A percentile compares a stretch with the other conserved stretches of the same genome.
These are phyloP conservation scores for Tetropium fuscum DNA, from an alignment of 2,888 invertebrate genomes.

Conservation along the genomic window DNA sequence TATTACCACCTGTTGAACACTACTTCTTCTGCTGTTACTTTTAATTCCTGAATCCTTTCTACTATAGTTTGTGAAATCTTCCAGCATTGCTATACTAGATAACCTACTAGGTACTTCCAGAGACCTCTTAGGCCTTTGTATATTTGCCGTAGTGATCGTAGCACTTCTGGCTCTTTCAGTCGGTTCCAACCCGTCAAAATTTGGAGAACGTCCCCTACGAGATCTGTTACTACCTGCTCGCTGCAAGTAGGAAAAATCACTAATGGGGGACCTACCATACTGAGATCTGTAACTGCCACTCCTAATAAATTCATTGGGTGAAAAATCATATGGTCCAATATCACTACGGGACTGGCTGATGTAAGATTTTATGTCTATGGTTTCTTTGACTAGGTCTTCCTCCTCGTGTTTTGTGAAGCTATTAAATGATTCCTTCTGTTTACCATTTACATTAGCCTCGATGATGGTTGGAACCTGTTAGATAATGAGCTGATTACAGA, in stretches of 20 bases:
- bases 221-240: constrained; percentile 65
- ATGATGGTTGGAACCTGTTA: constrained; percentile 73
- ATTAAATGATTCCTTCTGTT: constrained; percentile 49
- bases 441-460: constrained; percentile 52
- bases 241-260: constrained; percentile 61
- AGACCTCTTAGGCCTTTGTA: constrained; percentile 67
- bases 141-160: constrained; percentile 58
- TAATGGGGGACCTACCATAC: constrained; percentile 72
- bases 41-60: constrained; percentile 90
- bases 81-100: constrained; percentile 60
- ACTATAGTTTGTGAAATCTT: constrained; percentile 83
- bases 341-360: constrained; percentile 81
- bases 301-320: constrained; percentile 69
- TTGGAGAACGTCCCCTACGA: constrained; percentile 66
- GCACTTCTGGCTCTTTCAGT: constrained; percentile 58
- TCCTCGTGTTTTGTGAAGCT: constrained; percentile 43
- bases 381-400: constrained; percentile 66
- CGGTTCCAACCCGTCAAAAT: constrained; percentile 57
- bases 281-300: constrained; percentile 80
- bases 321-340: constrained; percentile 67
- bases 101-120: constrained; percentile 61
- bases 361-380: constrained; percentile 79
- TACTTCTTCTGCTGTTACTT: constrained; percentile 86
- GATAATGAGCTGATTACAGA: too few relatives aligned
- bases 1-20: constrained; percentile 81